Evolutionary conservation across 1,140 invertebrate genomes (phyloP), one percentile per base, ranked within the genome.

Genomic region (Helicoverpa armigera): DNA sequence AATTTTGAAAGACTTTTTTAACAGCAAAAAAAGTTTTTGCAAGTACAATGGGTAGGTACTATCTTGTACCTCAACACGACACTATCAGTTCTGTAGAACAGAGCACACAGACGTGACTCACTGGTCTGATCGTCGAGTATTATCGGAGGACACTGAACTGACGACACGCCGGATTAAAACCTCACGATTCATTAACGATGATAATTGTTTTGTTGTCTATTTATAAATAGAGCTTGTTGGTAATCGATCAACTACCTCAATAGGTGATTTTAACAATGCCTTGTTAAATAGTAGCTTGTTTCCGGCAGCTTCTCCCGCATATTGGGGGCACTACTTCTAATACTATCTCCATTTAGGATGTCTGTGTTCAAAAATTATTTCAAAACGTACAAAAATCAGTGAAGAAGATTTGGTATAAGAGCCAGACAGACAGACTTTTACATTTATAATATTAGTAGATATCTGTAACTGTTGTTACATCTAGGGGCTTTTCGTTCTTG

Each of bases 31-130:
- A 29, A 12, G 4, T 58, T 58, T 58, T 16, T 16, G n/a, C 54
- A 61, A 13, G 2, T 31, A 29, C 11, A 61, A 23, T 23, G 23
- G 23, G 35, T 43, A 3, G 3, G 5, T 61, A 29, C 14, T 61
- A 61, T 61, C 58, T 61, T 12, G 11, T 14, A 61, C 56, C 16
- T 12, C 56, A 23, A 23, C 18, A 11, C 54, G 13, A 29, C 50
- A 31, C 16, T 72, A 72, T 72, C 69, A 54, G 69, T 65, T 35
- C 61, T 72, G 48, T 72, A 54, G 50, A 48, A 48, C 69, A 53
- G 13, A 31, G 29, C 18, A 70, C n/a, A 69, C 50, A 70, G 69
- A 72, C 23, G 50, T 72, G 69, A 72, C 3, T 72, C 69, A 70
- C 50, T 23, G 16, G 29, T 31, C 11, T 54, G 69, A 54, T 72